Evolutionary conservation across 1,140 invertebrate genomes (phyloP), one percentile per base, ranked within the genome.

Genomic region (Tenebrio molitor): DNA sequence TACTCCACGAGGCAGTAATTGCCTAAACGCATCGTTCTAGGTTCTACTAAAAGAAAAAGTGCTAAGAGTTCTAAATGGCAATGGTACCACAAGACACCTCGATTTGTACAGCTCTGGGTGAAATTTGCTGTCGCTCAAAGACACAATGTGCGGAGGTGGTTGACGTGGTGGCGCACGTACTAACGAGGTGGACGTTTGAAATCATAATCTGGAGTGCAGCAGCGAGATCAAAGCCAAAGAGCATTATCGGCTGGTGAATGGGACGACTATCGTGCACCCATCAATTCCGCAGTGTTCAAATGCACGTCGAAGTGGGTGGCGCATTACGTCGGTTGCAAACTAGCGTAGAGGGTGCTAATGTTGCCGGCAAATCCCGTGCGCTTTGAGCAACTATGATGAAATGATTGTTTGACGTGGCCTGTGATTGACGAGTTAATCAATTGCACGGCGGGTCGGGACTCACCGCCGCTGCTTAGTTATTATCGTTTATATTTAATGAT

Each of bases 351-450:
- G 64, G 36, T 19, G 64, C 34, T 42, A 42, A 42, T 66, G 42
- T 42, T 41, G 39, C 36, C 19, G 17, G 12, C 62, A 65, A 44
- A 66, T 42, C 23, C 14, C 39, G 64, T 44, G 25, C 10, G 39
- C 64, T 36, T 44, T 66, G 64, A 66, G 64, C 64, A 44, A 66
- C 36, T 66, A 44, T 66, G 42, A 66, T 66, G 64, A 66, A 66
- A 66, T 66, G 53, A 67, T 73, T 73, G 67, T 73, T 74, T 58
- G 67, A 42, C 44, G 36, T 65, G 68, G 72, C 42, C 44, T 74
- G 68, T 74, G 72, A 74, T 70, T 74, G 68, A 71, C 68, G 44
- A 74, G 68, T 74, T 71, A 71, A 74, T 74, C 68, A 74, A 71
- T 70, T 66, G 68, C 42, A 71, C 44, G 68, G 34, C 58, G 33